A percentile compares a stretch with the other conserved stretches of the same genome.
phyloP scores from a whole-genome alignment of 2,888 invertebrate genomes.

The Laothoe populi region DNA sequence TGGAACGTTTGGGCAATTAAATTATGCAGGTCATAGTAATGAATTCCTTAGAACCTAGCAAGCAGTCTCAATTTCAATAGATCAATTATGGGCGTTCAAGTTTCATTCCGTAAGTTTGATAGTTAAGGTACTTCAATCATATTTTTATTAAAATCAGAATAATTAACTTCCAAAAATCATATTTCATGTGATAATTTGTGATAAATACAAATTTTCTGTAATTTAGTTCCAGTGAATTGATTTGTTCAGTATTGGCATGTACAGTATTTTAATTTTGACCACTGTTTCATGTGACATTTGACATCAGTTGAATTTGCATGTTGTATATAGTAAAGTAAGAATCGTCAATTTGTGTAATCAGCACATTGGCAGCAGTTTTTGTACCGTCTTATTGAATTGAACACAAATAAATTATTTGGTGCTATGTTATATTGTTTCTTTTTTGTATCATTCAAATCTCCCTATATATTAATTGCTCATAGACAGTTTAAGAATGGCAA shows the following conservation, averaged over 20 bases:
- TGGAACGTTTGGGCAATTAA: background rate
- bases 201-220: slow-evolving; percentile 13
- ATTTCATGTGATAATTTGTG: slow-evolving; percentile 19
- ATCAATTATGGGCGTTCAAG: slow-evolving; percentile 40
- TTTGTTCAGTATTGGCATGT: slow-evolving; percentile 7
- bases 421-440: slow-evolving; percentile 64
- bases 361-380: slow-evolving; percentile 45
- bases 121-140: slow-evolving; percentile 23
- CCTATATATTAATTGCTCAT: too few species aligned
- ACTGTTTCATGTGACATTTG: slow-evolving; percentile 23
- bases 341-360: slow-evolving; percentile 31
- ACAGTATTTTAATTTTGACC: slow-evolving; percentile 35
- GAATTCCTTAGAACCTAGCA: background rate
- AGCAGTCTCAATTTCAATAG: background rate
- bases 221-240: slow-evolving; percentile 28
- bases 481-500: too few species aligned
- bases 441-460: slow-evolving; percentile 33
- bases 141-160: slow-evolving; percentile 32
- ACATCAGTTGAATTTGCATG: slow-evolving; percentile 35
- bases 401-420: slow-evolving; percentile 76
- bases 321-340: slow-evolving; percentile 46
- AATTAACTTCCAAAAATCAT: slow-evolving; percentile 20
- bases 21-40: slow-evolving; percentile 5
- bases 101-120: slow-evolving; percentile 58
- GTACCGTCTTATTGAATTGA: slow-evolving; percentile 40